Evolutionary conservation across 2,113 vertebrate genomes (phyloP).

Genomic region (Ibidorhyncha struthersii): DNA sequence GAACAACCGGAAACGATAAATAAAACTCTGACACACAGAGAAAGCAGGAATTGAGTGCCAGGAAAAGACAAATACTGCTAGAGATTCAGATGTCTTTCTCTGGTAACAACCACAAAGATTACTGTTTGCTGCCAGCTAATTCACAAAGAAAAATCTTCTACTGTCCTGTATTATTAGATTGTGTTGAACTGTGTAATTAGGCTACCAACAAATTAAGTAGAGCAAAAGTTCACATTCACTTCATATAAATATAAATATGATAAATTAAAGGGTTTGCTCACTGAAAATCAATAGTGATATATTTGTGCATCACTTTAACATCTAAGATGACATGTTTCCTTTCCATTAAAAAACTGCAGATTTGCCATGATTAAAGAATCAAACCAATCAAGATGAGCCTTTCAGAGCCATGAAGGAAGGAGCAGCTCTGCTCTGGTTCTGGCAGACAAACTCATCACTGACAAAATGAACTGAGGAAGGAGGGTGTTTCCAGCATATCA

Average conservation of each 20-base stretch:
- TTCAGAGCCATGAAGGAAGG: background rate
- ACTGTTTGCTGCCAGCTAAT: constrained; percentile 21
- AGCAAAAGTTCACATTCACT: constrained; percentile 21
- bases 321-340: background rate
- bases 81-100: constrained; percentile 39
- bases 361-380: constrained; percentile 30
- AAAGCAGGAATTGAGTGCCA: background rate
- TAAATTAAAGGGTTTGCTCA: constrained; percentile 30
- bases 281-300: constrained; percentile 32
- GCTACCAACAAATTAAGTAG: constrained; percentile 21
- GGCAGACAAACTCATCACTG: background rate
- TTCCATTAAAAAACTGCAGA: constrained; percentile 4
- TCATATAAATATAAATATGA: constrained; percentile 31
- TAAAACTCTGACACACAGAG: background rate
- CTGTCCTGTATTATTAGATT: constrained; percentile 1
- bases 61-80: constrained; percentile 4
- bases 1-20: constrained; percentile 5
- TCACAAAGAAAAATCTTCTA: constrained; percentile 12
- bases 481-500: constrained; percentile 31
- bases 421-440: background rate
- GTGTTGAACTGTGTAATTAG: constrained; percentile 27
- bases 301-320: background rate
- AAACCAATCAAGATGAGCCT: background rate
- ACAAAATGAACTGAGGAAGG: constrained; percentile 21
- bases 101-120: constrained; percentile 23